phyloP scores from a whole-genome alignment of 2,113 vertebrate genomes.

The Arizona elegans region DNA sequence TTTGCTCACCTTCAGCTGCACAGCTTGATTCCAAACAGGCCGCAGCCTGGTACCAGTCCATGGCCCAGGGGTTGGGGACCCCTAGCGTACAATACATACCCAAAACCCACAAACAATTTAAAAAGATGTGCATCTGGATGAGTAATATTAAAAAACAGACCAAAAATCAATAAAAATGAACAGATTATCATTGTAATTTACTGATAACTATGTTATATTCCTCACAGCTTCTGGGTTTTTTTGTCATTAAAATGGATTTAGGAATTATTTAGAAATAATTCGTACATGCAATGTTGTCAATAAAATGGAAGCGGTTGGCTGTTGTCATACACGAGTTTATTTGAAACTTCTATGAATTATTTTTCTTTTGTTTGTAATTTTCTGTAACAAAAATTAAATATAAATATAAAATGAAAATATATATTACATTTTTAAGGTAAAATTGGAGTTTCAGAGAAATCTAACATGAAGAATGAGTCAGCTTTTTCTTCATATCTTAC shows the following conservation, averaged over 20 bases:
- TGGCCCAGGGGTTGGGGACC: too few relatives aligned
- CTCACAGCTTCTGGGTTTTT: neutral
- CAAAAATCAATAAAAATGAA: neutral
- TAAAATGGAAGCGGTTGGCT: neutral
- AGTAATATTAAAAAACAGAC: neutral
- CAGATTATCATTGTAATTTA: neutral
- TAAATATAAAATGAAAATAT: neutral
- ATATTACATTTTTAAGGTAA: slow-evolving; percentile 79
- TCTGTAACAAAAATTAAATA: neutral
- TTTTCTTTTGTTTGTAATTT: neutral
- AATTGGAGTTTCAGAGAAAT: slow-evolving; percentile 79
- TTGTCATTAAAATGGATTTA: neutral
- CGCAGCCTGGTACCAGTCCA: too few relatives aligned
- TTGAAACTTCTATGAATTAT: neutral
- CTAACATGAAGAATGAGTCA: slow-evolving; percentile 66
- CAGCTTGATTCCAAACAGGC: too few relatives aligned
- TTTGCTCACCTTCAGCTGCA: too few relatives aligned
- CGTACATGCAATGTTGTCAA: neutral
- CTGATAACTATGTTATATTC: neutral
- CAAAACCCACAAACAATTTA: neutral
- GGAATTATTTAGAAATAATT: neutral
- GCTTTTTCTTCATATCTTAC: slow-evolving; percentile 81
- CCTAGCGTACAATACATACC: neutral
- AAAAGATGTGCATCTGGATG: neutral
- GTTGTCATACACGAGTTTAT: neutral